Conservation (phyloP, 1,140 invertebrate species). For the Telenomus remus region DNA sequence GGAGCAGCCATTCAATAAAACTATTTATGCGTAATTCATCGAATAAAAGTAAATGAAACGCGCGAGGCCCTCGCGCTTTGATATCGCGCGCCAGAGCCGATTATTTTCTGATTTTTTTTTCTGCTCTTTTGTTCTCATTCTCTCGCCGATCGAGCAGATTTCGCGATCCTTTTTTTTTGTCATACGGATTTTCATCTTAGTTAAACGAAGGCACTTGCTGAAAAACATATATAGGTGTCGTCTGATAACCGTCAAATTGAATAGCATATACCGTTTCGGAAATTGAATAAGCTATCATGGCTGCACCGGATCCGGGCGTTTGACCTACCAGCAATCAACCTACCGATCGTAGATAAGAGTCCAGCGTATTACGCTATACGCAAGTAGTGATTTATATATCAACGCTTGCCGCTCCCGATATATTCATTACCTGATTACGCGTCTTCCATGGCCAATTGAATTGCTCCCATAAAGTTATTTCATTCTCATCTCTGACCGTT, state of each 20-base stretch:
- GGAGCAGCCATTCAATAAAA: slow-evolving; percentile 29
- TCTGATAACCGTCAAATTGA: slow-evolving; percentile 71
- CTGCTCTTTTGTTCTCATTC: slow-evolving; percentile 1
- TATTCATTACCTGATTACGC: slow-evolving; percentile 72
- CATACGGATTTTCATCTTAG: slow-evolving; percentile 33
- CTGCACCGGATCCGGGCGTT: slow-evolving; percentile 67
- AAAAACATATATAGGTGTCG: slow-evolving; percentile 63
- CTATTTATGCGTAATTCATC: slow-evolving; percentile 31
- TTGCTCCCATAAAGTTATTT: slow-evolving; percentile 18
- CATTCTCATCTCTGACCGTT: slow-evolving; percentile 13
- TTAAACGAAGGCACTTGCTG: slow-evolving; percentile 54
- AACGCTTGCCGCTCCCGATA: slow-evolving; percentile 65
- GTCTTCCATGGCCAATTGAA: slow-evolving; percentile 49
- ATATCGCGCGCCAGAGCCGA: slow-evolving; percentile 8
- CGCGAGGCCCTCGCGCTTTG: background rate
- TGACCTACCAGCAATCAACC: slow-evolving; percentile 72
- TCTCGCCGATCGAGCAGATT: background rate
- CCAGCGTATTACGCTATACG: slow-evolving; percentile 62
- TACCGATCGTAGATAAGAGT: slow-evolving; percentile 72
- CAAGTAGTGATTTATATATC: slow-evolving; percentile 69
- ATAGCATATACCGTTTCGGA: slow-evolving; percentile 71
- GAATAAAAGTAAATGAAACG: slow-evolving; percentile 32
- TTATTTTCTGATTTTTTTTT: slow-evolving; percentile 12
- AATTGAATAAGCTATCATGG: slow-evolving; percentile 74
- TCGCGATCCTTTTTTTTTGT: background rate